A percentile compares a stretch with the other conserved stretches of the same genome.
These are phyloP conservation scores for Ancistrus triradiatus DNA, from an alignment of 2,113 vertebrate genomes.

Conservation along the genomic window DNA sequence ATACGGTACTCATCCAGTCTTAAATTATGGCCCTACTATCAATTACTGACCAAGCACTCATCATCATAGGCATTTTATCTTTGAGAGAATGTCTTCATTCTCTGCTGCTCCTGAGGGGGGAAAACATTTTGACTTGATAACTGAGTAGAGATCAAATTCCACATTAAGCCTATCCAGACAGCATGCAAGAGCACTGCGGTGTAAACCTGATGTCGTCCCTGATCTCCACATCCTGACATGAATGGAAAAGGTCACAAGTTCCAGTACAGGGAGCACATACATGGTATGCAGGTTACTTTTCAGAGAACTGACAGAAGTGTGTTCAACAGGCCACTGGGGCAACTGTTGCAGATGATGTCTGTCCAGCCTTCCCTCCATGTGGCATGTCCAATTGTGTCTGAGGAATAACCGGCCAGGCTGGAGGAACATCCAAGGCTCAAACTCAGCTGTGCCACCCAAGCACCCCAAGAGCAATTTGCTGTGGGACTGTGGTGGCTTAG, in stretches of 20 bases:
- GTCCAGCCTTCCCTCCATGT: no score
- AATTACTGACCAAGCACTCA: background rate
- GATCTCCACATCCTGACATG: constrained; percentile 56
- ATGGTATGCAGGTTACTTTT: constrained; percentile 9
- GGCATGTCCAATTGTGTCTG: no score
- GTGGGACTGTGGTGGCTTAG: no score
- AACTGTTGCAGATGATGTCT: no score
- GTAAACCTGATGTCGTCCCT: constrained; percentile 43
- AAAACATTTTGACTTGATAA: background rate
- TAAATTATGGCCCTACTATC: no score
- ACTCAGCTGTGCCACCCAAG: no score
- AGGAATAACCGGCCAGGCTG: no score
- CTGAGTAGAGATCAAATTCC: background rate
- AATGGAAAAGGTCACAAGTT: constrained; percentile 13
- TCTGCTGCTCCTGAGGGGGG: background rate
- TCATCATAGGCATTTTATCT: background rate
- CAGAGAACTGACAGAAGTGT: background rate
- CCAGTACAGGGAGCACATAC: constrained; percentile 44
- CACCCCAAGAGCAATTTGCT: no score
- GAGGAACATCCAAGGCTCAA: no score
- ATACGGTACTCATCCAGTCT: no score
- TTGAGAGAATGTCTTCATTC: background rate
- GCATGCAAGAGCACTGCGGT: constrained; percentile 11
- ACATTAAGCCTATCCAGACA: constrained; percentile 3
- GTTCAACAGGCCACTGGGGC: no score